Conservation (phyloP, 2,113 vertebrate genomes). For the Condylura cristata region DNA sequence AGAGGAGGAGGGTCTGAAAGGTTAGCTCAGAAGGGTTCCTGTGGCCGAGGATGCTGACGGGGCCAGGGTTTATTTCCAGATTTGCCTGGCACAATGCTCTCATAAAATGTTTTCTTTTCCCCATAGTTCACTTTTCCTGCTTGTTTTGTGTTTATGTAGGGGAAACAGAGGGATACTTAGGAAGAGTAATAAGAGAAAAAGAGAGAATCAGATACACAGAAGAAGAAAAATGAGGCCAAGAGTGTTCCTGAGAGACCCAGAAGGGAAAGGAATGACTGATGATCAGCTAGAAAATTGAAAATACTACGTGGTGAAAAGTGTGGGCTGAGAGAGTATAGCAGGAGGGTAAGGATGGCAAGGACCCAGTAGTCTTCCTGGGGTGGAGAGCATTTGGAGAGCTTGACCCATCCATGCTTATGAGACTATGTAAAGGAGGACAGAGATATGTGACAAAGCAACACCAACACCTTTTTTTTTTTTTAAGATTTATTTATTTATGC, state of each 20-base stretch:
- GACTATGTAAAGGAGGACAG: neutral
- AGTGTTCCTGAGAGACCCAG: neutral
- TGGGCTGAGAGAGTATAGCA: neutral
- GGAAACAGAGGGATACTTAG: neutral
- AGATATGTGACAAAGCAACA: neutral
- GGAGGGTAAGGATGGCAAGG: neutral
- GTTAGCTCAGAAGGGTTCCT: neutral
- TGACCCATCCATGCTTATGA: neutral
- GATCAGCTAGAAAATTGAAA: neutral
- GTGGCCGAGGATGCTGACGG: neutral
- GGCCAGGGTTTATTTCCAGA: neutral
- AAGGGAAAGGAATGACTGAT: neutral
- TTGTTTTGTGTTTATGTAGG: conserved; percentile 12
- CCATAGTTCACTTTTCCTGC: neutral
- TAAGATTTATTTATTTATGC: too few relatives aligned
- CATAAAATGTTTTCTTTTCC: neutral
- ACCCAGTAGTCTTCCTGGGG: neutral
- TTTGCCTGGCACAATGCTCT: neutral
- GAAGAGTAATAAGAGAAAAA: conserved; percentile 22
- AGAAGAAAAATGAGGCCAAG: neutral
- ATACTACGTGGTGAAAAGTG: neutral
- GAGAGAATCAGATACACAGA: neutral
- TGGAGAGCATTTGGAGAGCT: neutral
- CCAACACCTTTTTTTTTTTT: too few relatives aligned
- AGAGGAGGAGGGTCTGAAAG: neutral